Conservation (phyloP, 2,797 vertebrate species). For the Sebastes oblongus region DNA sequence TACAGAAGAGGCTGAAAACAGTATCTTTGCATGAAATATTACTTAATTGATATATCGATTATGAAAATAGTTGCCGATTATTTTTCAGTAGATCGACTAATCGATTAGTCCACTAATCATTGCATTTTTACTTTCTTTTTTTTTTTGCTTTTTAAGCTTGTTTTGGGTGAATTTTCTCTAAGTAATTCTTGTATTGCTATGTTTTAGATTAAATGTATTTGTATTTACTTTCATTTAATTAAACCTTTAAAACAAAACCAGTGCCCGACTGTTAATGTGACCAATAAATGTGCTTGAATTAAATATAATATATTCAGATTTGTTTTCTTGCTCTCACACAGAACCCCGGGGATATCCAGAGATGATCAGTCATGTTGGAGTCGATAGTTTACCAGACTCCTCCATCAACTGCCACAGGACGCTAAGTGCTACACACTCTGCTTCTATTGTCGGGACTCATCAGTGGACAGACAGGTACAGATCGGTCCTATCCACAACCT, state of each 20-base stretch:
- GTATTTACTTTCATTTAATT: not conserved
- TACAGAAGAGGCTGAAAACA: too few species aligned
- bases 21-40: too few species aligned
- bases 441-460: slow-evolving; percentile 69
- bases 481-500: slow-evolving; percentile 32
- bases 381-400: slow-evolving; percentile 71
- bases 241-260: not conserved
- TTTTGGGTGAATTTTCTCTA: not conserved
- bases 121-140: not conserved
- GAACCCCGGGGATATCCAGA: slow-evolving; percentile 82
- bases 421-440: slow-evolving; percentile 72
- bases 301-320: not conserved
- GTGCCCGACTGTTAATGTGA: not conserved
- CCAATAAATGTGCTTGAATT: not conserved
- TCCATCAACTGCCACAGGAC: slow-evolving; percentile 77
- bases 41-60: too few species aligned
- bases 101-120: too few species aligned
- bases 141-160: not conserved
- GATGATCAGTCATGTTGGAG: slow-evolving; percentile 65
- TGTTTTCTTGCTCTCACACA: slow-evolving; percentile 53
- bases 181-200: not conserved
- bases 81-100: too few species aligned
- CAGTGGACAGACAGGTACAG: slow-evolving; percentile 84
- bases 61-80: too few species aligned
- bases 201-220: not conserved